Conservation (phyloP, 2,113 vertebrate species). For the Anhinga rufa region DNA sequence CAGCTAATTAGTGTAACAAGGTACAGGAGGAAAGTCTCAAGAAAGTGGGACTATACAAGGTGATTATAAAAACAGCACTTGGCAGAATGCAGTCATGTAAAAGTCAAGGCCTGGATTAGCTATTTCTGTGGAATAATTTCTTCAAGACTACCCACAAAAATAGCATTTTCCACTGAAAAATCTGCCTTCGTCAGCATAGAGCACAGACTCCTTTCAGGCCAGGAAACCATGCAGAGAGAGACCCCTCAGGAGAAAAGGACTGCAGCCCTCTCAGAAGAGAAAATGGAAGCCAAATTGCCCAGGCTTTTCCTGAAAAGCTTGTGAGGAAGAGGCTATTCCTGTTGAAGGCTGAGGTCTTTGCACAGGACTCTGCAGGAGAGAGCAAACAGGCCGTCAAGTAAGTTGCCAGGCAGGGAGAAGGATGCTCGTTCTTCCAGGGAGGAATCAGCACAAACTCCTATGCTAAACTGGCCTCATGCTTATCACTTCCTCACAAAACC, state of each 20-base stretch:
- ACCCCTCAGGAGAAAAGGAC: background rate
- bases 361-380: background rate
- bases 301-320: background rate
- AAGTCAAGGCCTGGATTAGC: background rate
- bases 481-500: background rate
- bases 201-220: background rate
- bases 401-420: background rate
- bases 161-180: background rate
- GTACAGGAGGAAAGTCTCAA: background rate
- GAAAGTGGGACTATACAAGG: background rate
- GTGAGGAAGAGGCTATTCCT: background rate
- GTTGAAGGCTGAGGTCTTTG: background rate
- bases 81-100: background rate
- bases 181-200: background rate
- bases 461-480: background rate
- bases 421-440: background rate
- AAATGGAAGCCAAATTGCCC: background rate
- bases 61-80: background rate
- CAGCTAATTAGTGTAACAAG: background rate
- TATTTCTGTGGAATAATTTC: background rate
- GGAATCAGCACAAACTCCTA: background rate
- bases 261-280: background rate
- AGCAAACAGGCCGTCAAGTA: background rate
- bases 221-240: background rate
- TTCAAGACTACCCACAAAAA: background rate